These are phyloP conservation scores for Pomatostomus ruficeps DNA, from an alignment of 2,113 vertebrate species.

Conservation along the genomic window DNA sequence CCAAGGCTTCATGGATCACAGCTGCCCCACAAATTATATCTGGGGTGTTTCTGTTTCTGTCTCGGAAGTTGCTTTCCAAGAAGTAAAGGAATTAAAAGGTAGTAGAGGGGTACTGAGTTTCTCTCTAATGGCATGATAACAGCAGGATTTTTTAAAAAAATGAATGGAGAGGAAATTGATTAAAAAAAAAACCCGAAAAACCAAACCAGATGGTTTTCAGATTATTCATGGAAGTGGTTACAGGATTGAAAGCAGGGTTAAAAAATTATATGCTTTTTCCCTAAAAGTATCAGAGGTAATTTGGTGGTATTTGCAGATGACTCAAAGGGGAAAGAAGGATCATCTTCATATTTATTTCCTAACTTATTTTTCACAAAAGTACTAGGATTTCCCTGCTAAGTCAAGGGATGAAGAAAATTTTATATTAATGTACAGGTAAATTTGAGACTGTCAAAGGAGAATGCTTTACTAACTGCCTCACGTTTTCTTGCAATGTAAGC, in stretches of 20 bases:
- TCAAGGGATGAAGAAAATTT: neutral
- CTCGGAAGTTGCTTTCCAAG: neutral
- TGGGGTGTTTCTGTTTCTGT: neutral
- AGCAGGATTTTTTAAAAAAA: neutral
- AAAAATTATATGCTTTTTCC: neutral
- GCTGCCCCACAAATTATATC: neutral
- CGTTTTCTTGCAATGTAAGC: neutral
- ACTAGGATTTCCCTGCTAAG: neutral
- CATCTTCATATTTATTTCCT: conserved; percentile 27
- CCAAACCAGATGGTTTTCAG: neutral
- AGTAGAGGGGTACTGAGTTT: neutral
- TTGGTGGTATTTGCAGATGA: neutral
- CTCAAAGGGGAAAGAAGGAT: conserved; percentile 5
- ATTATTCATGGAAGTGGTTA: neutral
- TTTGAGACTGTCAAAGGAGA: neutral
- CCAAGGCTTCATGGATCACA: neutral
- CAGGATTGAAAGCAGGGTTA: conserved; percentile 8
- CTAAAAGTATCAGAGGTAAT: neutral
- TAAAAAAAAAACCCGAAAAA: neutral
- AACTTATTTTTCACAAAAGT: neutral
- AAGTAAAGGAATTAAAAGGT: neutral
- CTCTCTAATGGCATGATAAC: neutral
- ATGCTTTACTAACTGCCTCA: neutral
- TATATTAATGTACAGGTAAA: neutral
- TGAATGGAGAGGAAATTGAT: neutral